Evolutionary conservation across 2,888 invertebrate species (phyloP), one percentile per base, ranked within the genome.

Genomic region (Amiota minor): DNA sequence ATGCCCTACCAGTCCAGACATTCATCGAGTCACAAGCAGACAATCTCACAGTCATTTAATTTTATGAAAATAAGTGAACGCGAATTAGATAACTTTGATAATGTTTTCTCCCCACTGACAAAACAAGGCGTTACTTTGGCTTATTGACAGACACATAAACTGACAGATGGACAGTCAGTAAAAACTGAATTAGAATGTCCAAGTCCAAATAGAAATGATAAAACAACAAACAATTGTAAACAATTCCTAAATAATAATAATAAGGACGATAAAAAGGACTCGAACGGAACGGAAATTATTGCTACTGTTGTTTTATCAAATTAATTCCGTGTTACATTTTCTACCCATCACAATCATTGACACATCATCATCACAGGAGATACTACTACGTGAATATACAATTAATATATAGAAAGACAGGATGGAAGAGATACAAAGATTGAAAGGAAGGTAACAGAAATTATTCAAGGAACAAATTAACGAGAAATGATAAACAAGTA

Each of bases 291-390:
- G 75, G 75, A 74, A 76, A 69, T 74, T 69, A 73, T 79, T 80
- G 72, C 70, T 35, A 35, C 35, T 75, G 77, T 84, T 86, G 77
- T 84, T 80, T 77, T 76, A 80, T 79, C 79, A 85, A 86, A 86
- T 86, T 86, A 85, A 80, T 80, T 78, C 77, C 47, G 73, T 59
- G 71, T 72, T 68, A 71, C 68, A 71, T 59, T 70, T 20, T 71
- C n/a, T 49, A 35, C 35, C 35, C 35, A 35, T 35, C 35, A 35
- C 35, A 35, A 35, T 35, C 35, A 35, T 35, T 35, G 35, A 35
- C 35, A 35, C 35, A 6, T 35, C 35, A 35, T 35, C 6, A 35
- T 6, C 35, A 35, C 35, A 35, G 35, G 6, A 35, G 6, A 35
- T 35, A 6, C 35, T 35, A 35, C 4, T 71, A 59, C 61, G 71